Percentiles rank a stretch among this genome's conserved stretches.
These are phyloP conservation scores for Orius laevigatus DNA, from an alignment of 1,140 invertebrate species.

Conservation along the genomic window DNA sequence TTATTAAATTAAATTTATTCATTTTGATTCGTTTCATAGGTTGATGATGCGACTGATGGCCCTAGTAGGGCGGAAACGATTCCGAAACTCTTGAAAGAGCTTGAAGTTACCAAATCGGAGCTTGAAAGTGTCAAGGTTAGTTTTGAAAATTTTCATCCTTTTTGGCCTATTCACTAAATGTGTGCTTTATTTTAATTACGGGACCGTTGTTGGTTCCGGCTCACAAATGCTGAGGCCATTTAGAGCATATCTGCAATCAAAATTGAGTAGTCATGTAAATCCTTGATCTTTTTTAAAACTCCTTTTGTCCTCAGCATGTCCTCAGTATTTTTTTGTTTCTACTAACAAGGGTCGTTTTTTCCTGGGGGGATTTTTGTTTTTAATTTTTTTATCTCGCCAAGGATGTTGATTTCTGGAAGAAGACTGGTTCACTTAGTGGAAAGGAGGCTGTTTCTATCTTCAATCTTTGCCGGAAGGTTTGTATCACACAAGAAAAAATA, in stretches of 20 bases:
- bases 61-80: constrained; percentile 28
- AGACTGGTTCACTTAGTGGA: constrained; percentile 52
- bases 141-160: neutral
- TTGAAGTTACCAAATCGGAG: constrained; percentile 64
- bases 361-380: constrained; percentile 1
- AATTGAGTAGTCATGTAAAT: too few relatives aligned
- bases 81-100: constrained; percentile 56
- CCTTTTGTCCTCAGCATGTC: too few relatives aligned
- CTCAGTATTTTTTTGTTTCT: neutral
- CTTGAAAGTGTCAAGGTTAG: constrained; percentile 68
- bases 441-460: constrained; percentile 79
- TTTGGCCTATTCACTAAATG: neutral
- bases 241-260: neutral
- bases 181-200: neutral
- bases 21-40: constrained; percentile 38
- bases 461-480: constrained; percentile 77
- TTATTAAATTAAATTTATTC: constrained; percentile 9
- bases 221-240: neutral
- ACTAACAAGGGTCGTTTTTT: constrained; percentile 4
- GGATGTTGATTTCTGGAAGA: constrained; percentile 26
- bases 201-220: too few relatives aligned
- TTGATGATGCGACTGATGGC: constrained; percentile 28
- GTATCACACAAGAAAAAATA: too few relatives aligned
- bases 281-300: too few relatives aligned
- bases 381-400: constrained; percentile 2